Conservation (phyloP, 1,140 invertebrate genomes). For the Aphis craccivora region DNA sequence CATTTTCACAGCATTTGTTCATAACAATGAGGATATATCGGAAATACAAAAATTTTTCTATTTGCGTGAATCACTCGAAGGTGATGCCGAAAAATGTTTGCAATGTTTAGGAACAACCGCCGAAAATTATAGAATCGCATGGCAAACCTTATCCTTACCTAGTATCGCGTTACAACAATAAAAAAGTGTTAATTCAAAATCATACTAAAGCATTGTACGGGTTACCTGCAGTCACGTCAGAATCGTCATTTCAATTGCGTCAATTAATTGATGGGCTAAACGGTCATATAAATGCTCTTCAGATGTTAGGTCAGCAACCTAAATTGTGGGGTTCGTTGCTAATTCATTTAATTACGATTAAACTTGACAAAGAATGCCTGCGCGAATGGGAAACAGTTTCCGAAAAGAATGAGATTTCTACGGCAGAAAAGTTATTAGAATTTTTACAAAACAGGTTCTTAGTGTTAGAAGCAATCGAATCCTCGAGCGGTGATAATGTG, state of each 20-base stretch:
- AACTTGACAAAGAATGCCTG: not conserved
- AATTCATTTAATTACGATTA: not conserved
- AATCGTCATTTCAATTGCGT: not conserved
- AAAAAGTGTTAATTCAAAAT: slow-evolving; percentile 31
- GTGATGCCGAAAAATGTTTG: not conserved
- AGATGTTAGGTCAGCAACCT: not conserved
- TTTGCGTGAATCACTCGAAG: too few relatives aligned
- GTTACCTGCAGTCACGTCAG: not conserved
- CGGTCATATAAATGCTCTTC: not conserved
- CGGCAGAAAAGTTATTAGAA: not conserved
- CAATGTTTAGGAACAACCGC: not conserved
- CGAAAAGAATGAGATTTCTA: not conserved
- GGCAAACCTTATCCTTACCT: too few relatives aligned
- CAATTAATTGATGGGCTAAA: not conserved
- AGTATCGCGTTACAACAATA: slow-evolving; percentile 14
- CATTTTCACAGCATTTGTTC: too few relatives aligned
- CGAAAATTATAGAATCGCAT: not conserved
- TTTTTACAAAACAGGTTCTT: not conserved
- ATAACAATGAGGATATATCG: too few relatives aligned
- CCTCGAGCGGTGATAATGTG: not conserved
- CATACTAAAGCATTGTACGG: not conserved
- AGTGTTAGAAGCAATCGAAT: slow-evolving; percentile 23
- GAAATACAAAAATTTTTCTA: too few relatives aligned
- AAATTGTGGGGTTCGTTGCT: slow-evolving; percentile 7
- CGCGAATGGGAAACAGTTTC: slow-evolving; percentile 12